These are phyloP conservation scores for Mustela nigripes DNA, from an alignment of 2,113 vertebrate species.

Conservation along the genomic window DNA sequence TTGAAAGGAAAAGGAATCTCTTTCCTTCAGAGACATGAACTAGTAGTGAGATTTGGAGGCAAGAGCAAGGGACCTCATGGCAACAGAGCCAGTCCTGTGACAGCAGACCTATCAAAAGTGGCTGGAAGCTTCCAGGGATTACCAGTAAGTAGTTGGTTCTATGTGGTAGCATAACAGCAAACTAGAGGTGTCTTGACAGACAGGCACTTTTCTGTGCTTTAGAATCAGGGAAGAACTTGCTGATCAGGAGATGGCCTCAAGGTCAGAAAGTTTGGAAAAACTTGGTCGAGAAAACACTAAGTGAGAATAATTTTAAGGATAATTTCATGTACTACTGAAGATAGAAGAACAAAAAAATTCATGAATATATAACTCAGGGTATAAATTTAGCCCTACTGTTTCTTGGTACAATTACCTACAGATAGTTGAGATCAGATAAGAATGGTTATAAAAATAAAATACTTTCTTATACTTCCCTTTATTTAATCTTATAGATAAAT, in stretches of 20 bases:
- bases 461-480: background rate
- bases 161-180: rapidly evolving
- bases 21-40: background rate
- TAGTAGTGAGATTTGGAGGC: too few species aligned
- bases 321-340: background rate
- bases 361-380: background rate
- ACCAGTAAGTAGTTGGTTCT: background rate
- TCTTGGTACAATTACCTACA: background rate
- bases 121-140: background rate
- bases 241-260: background rate
- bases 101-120: background rate
- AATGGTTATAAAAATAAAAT: background rate
- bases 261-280: background rate
- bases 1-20: background rate
- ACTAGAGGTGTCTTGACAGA: background rate
- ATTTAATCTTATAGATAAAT: background rate
- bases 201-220: background rate
- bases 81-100: background rate
- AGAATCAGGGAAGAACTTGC: background rate
- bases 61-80: background rate
- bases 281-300: background rate
- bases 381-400: background rate
- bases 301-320: background rate
- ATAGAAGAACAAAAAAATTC: background rate
- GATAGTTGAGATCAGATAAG: background rate